These are phyloP conservation scores for Ameiurus melas DNA, from an alignment of 2,113 vertebrate genomes.

Conservation along the genomic window DNA sequence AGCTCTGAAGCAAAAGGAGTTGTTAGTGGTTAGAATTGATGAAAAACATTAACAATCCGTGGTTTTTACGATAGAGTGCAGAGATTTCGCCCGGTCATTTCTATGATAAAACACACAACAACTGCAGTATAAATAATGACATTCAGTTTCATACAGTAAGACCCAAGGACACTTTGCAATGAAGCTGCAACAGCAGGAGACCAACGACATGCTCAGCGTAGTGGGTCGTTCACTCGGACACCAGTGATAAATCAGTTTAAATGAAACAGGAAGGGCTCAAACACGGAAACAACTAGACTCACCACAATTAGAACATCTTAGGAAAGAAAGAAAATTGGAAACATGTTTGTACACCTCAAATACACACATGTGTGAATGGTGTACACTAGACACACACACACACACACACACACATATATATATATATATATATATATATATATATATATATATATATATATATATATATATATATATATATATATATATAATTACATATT, in stretches of 20 bases:
- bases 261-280: background rate
- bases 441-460: too few relatives aligned
- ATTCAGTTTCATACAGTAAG: background rate
- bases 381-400: background rate
- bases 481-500: background rate
- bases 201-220: background rate
- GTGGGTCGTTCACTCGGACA: background rate
- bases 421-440: too few relatives aligned
- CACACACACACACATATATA: too few relatives aligned
- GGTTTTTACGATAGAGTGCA: background rate
- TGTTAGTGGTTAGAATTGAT: background rate
- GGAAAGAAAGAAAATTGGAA: background rate
- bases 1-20: conserved; percentile 25
- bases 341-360: background rate
- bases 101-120: background rate
- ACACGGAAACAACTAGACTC: background rate
- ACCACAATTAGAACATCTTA: background rate
- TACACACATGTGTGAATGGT: background rate
- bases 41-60: background rate
- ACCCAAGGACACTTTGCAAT: background rate
- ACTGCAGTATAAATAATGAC: background rate
- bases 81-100: background rate
- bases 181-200: background rate
- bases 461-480: too few relatives aligned
- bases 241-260: background rate